phyloP scores from a whole-genome alignment of 2,888 invertebrate genomes.

The Zaprionus obscuricornis region DNA sequence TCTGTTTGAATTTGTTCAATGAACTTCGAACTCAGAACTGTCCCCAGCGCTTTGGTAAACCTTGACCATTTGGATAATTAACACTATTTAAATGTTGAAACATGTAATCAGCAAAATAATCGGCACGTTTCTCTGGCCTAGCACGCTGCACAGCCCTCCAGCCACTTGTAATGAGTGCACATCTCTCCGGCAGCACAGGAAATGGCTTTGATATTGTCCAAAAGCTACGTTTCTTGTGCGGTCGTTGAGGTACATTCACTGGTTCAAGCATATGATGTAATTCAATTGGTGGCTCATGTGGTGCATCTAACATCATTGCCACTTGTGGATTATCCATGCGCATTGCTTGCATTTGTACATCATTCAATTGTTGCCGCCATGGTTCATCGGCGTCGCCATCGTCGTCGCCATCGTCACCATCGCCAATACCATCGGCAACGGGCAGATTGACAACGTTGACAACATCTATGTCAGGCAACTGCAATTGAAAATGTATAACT shows the following conservation, averaged over 20 bases:
- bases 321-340: conserved; percentile 31
- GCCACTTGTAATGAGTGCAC: conserved; percentile 46
- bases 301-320: conserved; percentile 54
- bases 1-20: not conserved
- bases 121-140: conserved; percentile 43
- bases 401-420: not conserved
- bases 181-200: conserved; percentile 42
- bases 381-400: conserved; percentile 11
- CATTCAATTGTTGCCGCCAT: conserved; percentile 29
- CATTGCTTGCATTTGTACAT: conserved; percentile 20
- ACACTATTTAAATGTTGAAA: conserved; percentile 57
- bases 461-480: conserved; percentile 13
- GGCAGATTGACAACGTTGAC: conserved; percentile 16
- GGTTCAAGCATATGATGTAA: conserved; percentile 33
- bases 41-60: conserved; percentile 60
- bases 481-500: conserved; percentile 14
- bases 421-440: conserved; percentile 4
- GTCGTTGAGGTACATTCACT: conserved; percentile 36
- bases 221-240: conserved; percentile 61
- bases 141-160: conserved; percentile 42
- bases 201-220: conserved; percentile 49
- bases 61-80: conserved; percentile 68
- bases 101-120: conserved; percentile 64
- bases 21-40: conserved; percentile 55
- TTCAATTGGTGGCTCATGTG: conserved; percentile 56